A percentile compares a stretch with the other conserved stretches of the same genome.
Conservation (phyloP, 1,140 invertebrate species). For the Drosophila pseudoananassae region DNA sequence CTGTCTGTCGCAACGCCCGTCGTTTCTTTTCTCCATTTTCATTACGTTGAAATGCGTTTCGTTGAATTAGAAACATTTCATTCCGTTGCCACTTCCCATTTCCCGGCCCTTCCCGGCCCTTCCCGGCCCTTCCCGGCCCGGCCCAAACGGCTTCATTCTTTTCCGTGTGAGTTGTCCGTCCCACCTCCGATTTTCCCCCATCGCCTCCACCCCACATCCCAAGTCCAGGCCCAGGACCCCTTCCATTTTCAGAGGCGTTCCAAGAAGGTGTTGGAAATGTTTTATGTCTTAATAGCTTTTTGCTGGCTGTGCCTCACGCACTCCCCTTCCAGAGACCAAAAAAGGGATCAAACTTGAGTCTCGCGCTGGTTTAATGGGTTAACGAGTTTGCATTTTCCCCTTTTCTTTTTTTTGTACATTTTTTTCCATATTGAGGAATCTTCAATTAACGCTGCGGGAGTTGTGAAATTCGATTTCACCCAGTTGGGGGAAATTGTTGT, state of each 20-base stretch:
- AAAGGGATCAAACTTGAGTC: slow-evolving; percentile 49
- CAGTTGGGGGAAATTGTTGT: slow-evolving; percentile 23
- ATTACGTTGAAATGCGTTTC: slow-evolving; percentile 76
- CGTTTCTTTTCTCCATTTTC: slow-evolving; percentile 68
- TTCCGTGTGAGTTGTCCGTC: neutral
- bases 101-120: slow-evolving; percentile 1
- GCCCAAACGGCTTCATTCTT: slow-evolving; percentile 11
- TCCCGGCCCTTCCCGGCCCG: neutral
- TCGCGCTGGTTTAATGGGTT: slow-evolving; percentile 63
- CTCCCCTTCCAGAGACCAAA: slow-evolving; percentile 6
- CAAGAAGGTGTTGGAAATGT: slow-evolving; percentile 74
- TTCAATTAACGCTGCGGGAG: slow-evolving; percentile 73
- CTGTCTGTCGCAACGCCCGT: slow-evolving; percentile 22
- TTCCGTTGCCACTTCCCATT: slow-evolving; percentile 45
- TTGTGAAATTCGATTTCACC: slow-evolving; percentile 70
- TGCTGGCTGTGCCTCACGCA: slow-evolving; percentile 25
- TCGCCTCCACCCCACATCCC: neutral
- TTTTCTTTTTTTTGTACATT: slow-evolving; percentile 17
- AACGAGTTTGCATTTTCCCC: slow-evolving; percentile 64
- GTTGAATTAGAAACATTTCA: slow-evolving; percentile 73
- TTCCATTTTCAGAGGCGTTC: slow-evolving; percentile 43
- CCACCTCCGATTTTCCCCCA: neutral
- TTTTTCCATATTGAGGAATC: slow-evolving; percentile 59
- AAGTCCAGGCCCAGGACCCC: neutral
- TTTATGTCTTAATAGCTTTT: slow-evolving; percentile 77